Evolutionary conservation across 1,140 invertebrate genomes (phyloP), one percentile per base, ranked within the genome.

Genomic region (Cephus cinctus): DNA sequence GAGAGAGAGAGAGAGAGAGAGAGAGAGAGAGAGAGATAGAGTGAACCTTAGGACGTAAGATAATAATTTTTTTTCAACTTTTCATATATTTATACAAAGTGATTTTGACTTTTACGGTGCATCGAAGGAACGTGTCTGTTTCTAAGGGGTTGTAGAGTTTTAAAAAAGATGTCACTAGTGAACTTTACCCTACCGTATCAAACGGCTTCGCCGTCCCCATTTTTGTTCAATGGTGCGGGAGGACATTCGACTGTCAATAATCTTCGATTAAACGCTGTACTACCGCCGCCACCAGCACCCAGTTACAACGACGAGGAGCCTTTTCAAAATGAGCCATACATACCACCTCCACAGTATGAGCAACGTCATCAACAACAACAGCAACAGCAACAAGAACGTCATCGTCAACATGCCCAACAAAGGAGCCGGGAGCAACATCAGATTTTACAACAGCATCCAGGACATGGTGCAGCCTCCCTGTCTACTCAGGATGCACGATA

Each of bases 181-280:
- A 75, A 75, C 46, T 75, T 72, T 16, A 73, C 59, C 42, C 41
- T 73, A 25, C 65, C 73, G 9, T 75, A 63, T 55, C 69, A 71
- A 27, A 48, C 65, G 42, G 61, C 63, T n/a, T 66, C 67, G 6
- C 56, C 62, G 21, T 54, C 71, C 0, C 61, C 71, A 11, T 70
- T 67, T 9, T 59, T 63, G 22, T 71, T 67, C 21, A 50, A 57
- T 11, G 59, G 53, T 16, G 41, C 47, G n/a, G 51, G 42, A 16
- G 56, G 57, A 8, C 63, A 64, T 5, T 50, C 60, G 25, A 40
- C 57, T 0, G 57, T 57, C 5, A 72, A 63, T 35, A 71, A 64
- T 56, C 47, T 72, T 25, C 59, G 54, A 18, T 36, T 69, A 22
- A 72, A 72, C 32, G 63, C 62, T n/a, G 56, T 67, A 3, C 47